Base-by-base conservation (phyloP, 2,797 vertebrate species). In the Acanthurus tractus region DNA sequence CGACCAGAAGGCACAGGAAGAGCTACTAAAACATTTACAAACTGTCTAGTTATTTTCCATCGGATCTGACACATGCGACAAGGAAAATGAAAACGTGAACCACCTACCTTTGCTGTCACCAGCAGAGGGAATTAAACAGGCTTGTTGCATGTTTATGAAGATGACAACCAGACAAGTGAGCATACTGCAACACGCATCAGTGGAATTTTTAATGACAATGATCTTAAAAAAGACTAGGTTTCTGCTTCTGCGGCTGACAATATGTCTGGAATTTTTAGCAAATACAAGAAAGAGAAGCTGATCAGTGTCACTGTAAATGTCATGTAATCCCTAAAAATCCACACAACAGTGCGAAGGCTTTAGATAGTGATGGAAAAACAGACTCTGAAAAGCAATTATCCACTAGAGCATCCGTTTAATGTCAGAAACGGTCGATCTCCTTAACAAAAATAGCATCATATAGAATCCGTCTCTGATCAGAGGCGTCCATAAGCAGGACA, bases 161-260 rank as follows among this genome's bases (percentile, higher is more conserved):
- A 79, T 53, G 63, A 77, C 76, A 70, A 59, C 42, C 50, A 40
- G 61, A 77, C 54, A 55, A 62, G 62, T 1, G 11, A 55, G 23
- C 54, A 29, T 20, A 45, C 34, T 38, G 57, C 8, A 1, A 52
- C 53, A 55, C 38, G 66, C 62, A 64, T 48, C 44, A 50, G 0
- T 36, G 46, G 3, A 64, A 44, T 58, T 75, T 83, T 57, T 46
- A 48, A 50, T 62, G 49, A 50, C 57, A 50, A 4, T 46, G 38
- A 68, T 72, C 57, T 62, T 63, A 63, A 82, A 89, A 76, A 75
- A 79, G 64, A 62, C 13, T 9, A 22, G 13, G 48, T 56, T 64
- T 49, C 44, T 42, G 46, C 15, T 29, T 73, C 63, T 64, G 75
- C 25, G 12, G 14, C 52, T 29, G 58, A 68, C 29, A 25, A 9